Evolutionary conservation across 92 coral and sea anemone genomes (phyloP), one percentile per base, ranked within the genome.

Genomic region (Parazoanthus atlanticus): DNA sequence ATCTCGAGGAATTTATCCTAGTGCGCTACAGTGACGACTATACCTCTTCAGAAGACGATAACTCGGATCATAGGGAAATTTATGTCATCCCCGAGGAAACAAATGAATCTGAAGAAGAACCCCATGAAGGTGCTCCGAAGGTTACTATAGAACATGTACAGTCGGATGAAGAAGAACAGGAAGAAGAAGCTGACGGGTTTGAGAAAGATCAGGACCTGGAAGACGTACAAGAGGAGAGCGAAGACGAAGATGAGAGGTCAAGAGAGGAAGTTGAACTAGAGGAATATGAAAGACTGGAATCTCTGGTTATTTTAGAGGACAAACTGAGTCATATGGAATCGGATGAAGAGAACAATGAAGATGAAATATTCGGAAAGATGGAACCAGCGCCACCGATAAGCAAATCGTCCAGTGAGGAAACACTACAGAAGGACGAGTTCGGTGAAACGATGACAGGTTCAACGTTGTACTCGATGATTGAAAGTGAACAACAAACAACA

Each of bases 311-410:
- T 56, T 90, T 95, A 54, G 98, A 95, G 75, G 98, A 95, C 34
- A 95, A 95, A 80, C 87, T 95, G n/a, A 95, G 98, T 82, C 98
- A 95, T 30, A 95, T 95, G 67, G 98, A 95, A 69, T 95, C 98
- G 29, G 98, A 92, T 89, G 96, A 94, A 65, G 90, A 89, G 36
- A 25, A 86, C 76, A 93, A 92, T 65, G 96, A 93, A 12, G 85
- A 90, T 25, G 56, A 78, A 86, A 70, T 90, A 74, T 75, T 86
- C 71, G 61, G 91, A 81, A 75, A 90, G 88, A 76, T 90, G 93
- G 40, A 89, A 86, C 87, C 92, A 86, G 80, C 86, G 33, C 81
- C 92, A 86, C 52, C 88, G 65, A 29, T 82, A 86, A 49, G 92
- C 88, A 54, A 88, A 80, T 29, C 89, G 56, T 94, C 95, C 1